Conservation (phyloP, 2,113 vertebrate genomes). For the Rousettus leschenaultii region DNA sequence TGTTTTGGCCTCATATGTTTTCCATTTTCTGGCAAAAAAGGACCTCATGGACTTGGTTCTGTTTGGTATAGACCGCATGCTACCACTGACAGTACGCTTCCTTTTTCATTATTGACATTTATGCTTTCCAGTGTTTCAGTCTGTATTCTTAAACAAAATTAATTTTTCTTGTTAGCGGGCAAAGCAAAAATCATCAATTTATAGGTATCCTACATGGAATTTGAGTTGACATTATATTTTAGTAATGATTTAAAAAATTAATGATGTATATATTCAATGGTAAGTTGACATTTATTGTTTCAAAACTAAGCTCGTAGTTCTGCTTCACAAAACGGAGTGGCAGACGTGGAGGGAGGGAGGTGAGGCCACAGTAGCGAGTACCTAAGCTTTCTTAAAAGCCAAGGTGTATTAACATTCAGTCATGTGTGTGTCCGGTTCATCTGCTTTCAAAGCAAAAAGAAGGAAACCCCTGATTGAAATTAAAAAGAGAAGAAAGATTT, state of each 20-base stretch:
- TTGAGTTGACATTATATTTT: neutral
- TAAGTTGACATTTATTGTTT: neutral
- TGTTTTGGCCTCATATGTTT: neutral
- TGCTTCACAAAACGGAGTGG: slow-evolving; percentile 53
- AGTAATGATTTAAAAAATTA: neutral
- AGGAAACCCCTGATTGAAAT: slow-evolving; percentile 56
- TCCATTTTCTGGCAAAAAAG: neutral
- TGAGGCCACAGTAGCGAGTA: slow-evolving; percentile 31
- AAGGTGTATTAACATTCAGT: slow-evolving; percentile 77
- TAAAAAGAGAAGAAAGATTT: slow-evolving; percentile 62
- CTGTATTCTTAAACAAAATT: neutral
- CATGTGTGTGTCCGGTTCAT: slow-evolving; percentile 74
- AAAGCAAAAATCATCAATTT: neutral
- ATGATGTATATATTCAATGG: neutral
- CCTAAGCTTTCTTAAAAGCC: slow-evolving; percentile 60
- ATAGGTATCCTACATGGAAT: neutral
- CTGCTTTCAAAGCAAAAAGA: slow-evolving; percentile 54
- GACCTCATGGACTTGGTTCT: neutral
- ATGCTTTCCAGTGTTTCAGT: neutral
- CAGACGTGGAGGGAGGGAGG: neutral
- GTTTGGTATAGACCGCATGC: neutral
- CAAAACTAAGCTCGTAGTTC: neutral
- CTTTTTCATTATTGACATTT: neutral
- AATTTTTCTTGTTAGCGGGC: neutral
- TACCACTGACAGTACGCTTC: neutral